Evolutionary conservation across 2,888 invertebrate genomes (phyloP).

Genomic region (Aricia artaxerxes): DNA sequence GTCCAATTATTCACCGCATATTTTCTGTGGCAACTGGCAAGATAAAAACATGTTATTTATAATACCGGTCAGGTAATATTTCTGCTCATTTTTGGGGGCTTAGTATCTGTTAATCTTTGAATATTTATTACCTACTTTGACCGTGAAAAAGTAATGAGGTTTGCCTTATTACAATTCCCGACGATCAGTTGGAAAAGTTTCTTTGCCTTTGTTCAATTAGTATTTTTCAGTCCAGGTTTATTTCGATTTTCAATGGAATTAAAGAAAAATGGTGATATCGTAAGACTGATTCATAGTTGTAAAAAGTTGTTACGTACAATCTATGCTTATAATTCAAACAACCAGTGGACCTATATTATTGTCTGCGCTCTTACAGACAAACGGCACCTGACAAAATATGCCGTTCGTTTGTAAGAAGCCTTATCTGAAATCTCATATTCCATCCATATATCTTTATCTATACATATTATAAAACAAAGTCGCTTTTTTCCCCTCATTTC

Average conservation of each 20-base stretch:
- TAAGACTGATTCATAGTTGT: neutral
- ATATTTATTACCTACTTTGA: neutral
- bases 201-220: neutral
- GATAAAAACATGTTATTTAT: conserved; percentile 27
- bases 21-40: conserved; percentile 9
- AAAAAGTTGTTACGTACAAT: too few relatives aligned
- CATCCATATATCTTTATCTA: too few relatives aligned
- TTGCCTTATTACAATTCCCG: neutral
- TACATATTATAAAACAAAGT: too few relatives aligned
- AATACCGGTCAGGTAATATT: conserved; percentile 22
- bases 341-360: too few relatives aligned
- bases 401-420: too few relatives aligned
- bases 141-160: neutral
- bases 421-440: too few relatives aligned
- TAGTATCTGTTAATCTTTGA: neutral
- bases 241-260: neutral
- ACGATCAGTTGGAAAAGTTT: neutral
- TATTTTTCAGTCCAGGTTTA: neutral
- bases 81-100: neutral
- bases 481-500: too few relatives aligned
- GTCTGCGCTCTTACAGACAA: too few relatives aligned
- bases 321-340: too few relatives aligned
- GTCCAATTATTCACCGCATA: conserved; percentile 3
- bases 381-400: too few relatives aligned
- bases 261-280: neutral